Percentiles rank a stretch among this genome's conserved stretches.
phyloP scores from a whole-genome alignment of 2,113 vertebrate species.

The Camelus dromedarius region DNA sequence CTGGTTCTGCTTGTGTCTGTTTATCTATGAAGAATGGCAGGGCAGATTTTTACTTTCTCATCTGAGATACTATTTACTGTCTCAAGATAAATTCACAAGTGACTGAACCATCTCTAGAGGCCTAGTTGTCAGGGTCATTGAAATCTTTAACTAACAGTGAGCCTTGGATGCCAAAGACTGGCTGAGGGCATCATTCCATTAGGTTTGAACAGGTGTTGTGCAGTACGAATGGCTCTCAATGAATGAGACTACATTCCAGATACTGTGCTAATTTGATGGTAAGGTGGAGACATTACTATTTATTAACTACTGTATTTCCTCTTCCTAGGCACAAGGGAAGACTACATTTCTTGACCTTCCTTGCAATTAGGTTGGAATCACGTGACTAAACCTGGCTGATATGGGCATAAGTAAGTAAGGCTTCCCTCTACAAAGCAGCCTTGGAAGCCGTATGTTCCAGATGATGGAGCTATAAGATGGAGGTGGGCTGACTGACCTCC shows the following conservation, averaged over 20 bases:
- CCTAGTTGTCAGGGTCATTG: neutral
- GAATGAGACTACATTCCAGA: neutral
- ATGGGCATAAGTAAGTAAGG: neutral
- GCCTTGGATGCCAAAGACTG: neutral
- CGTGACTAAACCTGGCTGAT: neutral
- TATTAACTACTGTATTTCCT: neutral
- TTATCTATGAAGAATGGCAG: neutral
- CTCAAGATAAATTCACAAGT: slow-evolving; percentile 15
- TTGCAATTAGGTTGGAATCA: neutral
- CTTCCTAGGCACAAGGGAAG: neutral
- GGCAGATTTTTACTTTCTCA: neutral
- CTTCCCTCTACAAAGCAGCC: neutral
- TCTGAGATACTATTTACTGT: neutral
- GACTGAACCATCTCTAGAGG: neutral
- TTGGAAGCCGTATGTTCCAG: neutral
- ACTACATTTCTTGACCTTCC: neutral
- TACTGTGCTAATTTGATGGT: neutral
- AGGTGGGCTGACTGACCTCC: neutral
- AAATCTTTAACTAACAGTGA: neutral
- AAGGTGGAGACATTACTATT: neutral
- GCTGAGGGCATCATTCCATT: neutral
- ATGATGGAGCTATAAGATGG: neutral
- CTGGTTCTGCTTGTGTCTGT: neutral
- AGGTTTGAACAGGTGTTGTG: neutral
- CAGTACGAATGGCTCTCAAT: neutral